Evolutionary conservation across 2,797 vertebrate species (phyloP).

Genomic region (Semaprochilodus insignis): DNA sequence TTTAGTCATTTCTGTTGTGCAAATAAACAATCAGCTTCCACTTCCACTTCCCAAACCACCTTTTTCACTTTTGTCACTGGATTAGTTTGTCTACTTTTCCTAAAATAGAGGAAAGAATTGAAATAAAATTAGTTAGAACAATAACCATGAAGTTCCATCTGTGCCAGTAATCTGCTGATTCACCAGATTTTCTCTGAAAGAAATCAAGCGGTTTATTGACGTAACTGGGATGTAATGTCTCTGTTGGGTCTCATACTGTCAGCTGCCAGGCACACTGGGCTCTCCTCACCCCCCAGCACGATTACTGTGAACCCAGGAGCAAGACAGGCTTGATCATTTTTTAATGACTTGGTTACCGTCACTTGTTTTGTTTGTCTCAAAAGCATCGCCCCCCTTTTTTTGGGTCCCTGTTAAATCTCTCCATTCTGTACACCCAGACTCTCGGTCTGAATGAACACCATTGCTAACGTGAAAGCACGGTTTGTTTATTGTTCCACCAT

Average conservation of each 20-base stretch:
- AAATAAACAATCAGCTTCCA: neutral
- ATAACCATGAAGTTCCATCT: neutral
- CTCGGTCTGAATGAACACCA: no score
- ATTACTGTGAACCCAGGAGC: neutral
- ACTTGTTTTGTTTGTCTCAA: neutral
- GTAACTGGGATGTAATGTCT: neutral
- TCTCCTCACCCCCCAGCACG: neutral
- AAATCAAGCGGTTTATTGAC: neutral
- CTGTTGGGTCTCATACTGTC: neutral
- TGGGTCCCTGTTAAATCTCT: no score
- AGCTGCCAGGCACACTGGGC: neutral
- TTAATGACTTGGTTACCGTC: neutral
- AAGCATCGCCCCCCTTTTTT: no score
- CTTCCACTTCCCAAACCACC: neutral
- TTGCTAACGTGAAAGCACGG: no score
- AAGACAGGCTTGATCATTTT: no score
- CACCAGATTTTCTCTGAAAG: neutral
- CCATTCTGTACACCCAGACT: no score
- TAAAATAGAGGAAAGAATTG: neutral
- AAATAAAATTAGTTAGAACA: neutral
- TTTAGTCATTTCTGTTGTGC: neutral
- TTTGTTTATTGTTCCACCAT: no score
- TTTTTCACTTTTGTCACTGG: neutral
- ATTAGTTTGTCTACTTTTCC: neutral
- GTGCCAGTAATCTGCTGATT: no score